Base-by-base conservation (phyloP, 2,797 vertebrate species). In the Danio choprae region DNA sequence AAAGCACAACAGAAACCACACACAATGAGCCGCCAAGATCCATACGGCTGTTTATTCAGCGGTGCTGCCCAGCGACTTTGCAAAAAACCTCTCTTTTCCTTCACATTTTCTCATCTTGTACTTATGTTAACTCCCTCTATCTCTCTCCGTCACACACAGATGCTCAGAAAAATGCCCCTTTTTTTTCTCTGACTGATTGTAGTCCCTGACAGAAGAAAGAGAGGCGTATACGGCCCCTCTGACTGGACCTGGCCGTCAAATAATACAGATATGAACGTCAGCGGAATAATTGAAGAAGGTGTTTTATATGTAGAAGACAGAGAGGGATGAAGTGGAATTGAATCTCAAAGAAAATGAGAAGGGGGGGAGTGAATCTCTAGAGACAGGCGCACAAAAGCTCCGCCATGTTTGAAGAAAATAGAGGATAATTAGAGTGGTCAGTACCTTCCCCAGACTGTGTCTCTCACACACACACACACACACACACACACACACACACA, bases 291-390 rank as follows among this genome's bases (percentile, higher is more conserved):
- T 93, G 90, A 91, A 90, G 92, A 91, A 89, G 91, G 89, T 92
- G 92, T 92, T 94, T 94, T 92, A 92, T 93, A 94, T 93, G 92
- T 92, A 93, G 91, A 93, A 91, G 92, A 93, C 88, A 86, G 87
- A 81, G 87, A 84, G 86, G 86, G 88, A 90, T 88, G 86, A 89
- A 91, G 87, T 86, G 87, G 89, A 93, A 93, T 91, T 91, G 91
- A 93, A 93, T 93, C 88, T 88, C 51, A 40, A 85, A 87, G 90
- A 92, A 91, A 92, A 91, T 89, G 88, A 90, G 88, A 87, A 82
- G 86, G 70, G 72, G 85, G 72, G 85, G 81, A 84, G 84, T 65
- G 38, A 67, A 84, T 91, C 91, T 86, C 89, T 58, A 82, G 87
- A 84, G 90, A 89, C 60, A 7, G 77, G 74, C 85, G 87, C 87